Percentiles rank a stretch among this genome's conserved stretches.
phyloP scores from a whole-genome alignment of 2,113 vertebrate species.

The Empidonax alnorum region DNA sequence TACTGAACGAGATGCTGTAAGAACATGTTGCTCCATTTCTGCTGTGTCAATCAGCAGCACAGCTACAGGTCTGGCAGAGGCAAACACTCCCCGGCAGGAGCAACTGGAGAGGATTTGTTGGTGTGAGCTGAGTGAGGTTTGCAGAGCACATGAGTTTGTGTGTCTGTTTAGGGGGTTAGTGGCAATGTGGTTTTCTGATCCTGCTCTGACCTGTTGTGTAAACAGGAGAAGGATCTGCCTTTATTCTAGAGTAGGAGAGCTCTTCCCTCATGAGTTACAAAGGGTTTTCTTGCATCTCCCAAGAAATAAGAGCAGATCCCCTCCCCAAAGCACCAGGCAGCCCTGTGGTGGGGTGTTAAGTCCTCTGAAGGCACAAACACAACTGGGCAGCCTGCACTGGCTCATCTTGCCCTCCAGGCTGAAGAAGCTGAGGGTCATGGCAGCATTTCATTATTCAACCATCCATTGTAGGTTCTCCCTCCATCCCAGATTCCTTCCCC shows the following conservation, averaged over 20 bases:
- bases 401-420: neutral
- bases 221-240: neutral
- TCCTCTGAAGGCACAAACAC: neutral
- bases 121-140: neutral
- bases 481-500: neutral
- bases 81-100: neutral
- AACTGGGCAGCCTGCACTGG: neutral
- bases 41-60: constrained; percentile 13
- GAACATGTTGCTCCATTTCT: constrained; percentile 1
- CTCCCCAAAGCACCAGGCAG: neutral
- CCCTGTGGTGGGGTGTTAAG: neutral
- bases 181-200: neutral
- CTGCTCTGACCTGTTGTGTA: neutral
- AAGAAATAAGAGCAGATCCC: neutral
- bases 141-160: neutral
- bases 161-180: neutral
- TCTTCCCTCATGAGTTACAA: neutral
- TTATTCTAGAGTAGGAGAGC: neutral
- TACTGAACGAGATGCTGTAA: neutral
- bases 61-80: neutral
- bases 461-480: too few relatives aligned
- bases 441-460: neutral
- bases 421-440: neutral
- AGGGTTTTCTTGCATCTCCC: neutral
- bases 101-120: neutral